Evolutionary conservation across 2,888 invertebrate species (phyloP).

Genomic region (Ypsolopha scabrella): DNA sequence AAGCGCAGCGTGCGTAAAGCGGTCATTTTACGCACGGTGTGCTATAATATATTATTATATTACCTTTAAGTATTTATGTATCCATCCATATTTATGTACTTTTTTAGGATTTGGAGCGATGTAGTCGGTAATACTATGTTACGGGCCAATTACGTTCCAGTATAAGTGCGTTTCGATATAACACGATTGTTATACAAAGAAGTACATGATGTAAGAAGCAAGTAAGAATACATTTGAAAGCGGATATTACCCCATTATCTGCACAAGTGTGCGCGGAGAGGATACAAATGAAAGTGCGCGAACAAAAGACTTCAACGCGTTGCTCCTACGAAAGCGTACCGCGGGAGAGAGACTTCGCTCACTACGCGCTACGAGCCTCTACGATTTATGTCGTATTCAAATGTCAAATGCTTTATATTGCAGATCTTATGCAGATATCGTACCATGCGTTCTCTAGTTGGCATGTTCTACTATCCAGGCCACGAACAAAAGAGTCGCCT

Average conservation of each 20-base stretch:
- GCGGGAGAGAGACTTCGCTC: slow-evolving; percentile 7
- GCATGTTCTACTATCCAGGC: background rate
- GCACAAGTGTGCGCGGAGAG: slow-evolving; percentile 6
- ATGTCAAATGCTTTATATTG: slow-evolving; percentile 4
- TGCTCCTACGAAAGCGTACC: slow-evolving; percentile 18
- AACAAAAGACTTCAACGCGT: slow-evolving; percentile 50
- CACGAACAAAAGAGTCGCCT: background rate
- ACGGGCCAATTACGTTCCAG: too few species aligned
- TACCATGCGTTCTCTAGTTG: background rate
- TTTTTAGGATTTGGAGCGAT: too few species aligned
- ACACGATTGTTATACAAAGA: slow-evolving; percentile 11
- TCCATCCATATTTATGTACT: too few species aligned
- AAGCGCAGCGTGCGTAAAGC: too few species aligned
- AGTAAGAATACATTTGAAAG: slow-evolving; percentile 2
- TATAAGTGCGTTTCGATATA: too few species aligned
- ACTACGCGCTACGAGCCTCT: slow-evolving; percentile 14
- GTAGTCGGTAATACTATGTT: too few species aligned
- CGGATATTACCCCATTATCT: slow-evolving; percentile 5
- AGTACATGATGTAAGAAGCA: background rate
- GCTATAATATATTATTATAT: too few species aligned
- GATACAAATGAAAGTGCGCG: slow-evolving; percentile 10
- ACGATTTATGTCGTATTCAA: slow-evolving; percentile 22
- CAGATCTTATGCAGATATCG: background rate
- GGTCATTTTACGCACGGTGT: too few species aligned
- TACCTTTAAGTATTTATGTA: too few species aligned